Conservation (phyloP, 1,140 invertebrate genomes). For the Meloidogyne floridensis region DNA sequence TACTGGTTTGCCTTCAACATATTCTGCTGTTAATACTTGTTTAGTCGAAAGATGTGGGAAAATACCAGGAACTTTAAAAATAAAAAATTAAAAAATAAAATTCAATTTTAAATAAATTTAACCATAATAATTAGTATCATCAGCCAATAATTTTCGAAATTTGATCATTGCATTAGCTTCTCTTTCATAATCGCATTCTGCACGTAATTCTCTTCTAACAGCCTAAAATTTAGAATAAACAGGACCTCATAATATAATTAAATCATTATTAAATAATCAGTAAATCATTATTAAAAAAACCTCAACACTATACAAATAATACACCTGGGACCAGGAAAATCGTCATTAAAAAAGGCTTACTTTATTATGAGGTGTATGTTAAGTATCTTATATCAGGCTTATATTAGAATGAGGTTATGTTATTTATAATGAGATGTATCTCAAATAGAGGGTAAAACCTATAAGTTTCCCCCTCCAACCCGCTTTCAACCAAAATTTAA, state of each 20-base stretch:
- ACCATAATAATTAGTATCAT: conserved; percentile 76
- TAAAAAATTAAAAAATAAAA: neutral
- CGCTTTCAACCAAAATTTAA: no score
- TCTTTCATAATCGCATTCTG: conserved; percentile 93
- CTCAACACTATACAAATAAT: neutral
- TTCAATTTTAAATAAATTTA: neutral
- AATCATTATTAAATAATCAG: neutral
- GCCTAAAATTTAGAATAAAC: conserved; percentile 69
- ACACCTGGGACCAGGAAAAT: no score
- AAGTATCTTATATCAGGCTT: no score
- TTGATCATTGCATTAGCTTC: conserved; percentile 86
- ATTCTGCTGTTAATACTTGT: conserved; percentile 86
- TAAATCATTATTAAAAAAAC: neutral
- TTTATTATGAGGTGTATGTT: no score
- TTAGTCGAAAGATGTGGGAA: conserved; percentile 67
- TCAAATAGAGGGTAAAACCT: no score
- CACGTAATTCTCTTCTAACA: conserved; percentile 86
- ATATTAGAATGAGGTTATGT: no score
- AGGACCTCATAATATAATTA: no score
- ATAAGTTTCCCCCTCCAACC: no score
- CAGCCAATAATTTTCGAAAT: conserved; percentile 78
- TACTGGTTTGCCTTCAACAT: conserved; percentile 85
- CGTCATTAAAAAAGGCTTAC: no score
- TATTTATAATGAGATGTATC: no score
- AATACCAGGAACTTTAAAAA: conserved; percentile 74